Evolutionary conservation across 2,888 invertebrate species (phyloP).

Genomic region (Epistrophella euchroma): DNA sequence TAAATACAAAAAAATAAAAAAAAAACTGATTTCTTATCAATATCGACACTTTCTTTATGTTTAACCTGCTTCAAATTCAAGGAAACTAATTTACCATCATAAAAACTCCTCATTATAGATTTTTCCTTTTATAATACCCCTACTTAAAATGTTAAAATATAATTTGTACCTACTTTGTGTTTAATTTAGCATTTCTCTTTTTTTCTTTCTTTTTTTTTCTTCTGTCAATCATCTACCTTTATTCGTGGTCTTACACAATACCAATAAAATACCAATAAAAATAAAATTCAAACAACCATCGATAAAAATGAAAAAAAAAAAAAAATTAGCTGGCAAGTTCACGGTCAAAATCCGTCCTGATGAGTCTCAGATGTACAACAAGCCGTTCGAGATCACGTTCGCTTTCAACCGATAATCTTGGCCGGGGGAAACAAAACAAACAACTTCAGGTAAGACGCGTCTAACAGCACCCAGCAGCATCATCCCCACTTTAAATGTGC

Average conservation of each 20-base stretch:
- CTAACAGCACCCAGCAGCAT: constrained; percentile 21
- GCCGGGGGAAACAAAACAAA: constrained; percentile 56
- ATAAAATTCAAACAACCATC: constrained; percentile 44
- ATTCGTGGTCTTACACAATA: constrained; percentile 53
- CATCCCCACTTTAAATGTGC: constrained; percentile 12
- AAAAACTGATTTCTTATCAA: neutral
- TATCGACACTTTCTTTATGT: neutral
- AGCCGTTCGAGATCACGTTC: constrained; percentile 79
- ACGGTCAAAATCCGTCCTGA: constrained; percentile 80
- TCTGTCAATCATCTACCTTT: constrained; percentile 44
- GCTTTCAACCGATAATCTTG: constrained; percentile 77
- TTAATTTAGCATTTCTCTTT: constrained; percentile 55
- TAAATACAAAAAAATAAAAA: no score
- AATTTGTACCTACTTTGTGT: constrained; percentile 33
- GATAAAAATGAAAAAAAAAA: constrained; percentile 37
- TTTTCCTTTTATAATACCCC: neutral
- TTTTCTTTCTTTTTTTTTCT: constrained; percentile 50
- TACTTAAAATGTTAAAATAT: neutral
- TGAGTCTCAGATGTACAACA: constrained; percentile 80
- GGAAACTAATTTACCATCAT: neutral
- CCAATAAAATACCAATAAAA: constrained; percentile 49
- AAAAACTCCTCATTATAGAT: neutral
- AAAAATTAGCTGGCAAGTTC: constrained; percentile 77
- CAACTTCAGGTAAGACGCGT: constrained; percentile 66
- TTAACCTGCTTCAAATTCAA: neutral